Evolutionary conservation across 2,113 vertebrate genomes (phyloP).

Genomic region (Sinocyclocheilus maitianheensis): DNA sequence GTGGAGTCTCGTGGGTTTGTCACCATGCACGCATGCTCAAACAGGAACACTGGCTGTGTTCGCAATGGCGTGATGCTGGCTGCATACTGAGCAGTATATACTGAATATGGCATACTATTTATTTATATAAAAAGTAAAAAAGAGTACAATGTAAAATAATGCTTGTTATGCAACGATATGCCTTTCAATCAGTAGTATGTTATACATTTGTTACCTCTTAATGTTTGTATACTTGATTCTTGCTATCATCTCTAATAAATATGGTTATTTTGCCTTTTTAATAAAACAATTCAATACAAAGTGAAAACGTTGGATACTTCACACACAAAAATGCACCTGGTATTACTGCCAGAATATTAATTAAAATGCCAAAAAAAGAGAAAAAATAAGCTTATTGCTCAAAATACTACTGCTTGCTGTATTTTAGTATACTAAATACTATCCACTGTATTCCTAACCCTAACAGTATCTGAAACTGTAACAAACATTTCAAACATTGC

Average conservation of each 20-base stretch:
- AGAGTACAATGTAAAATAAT: not conserved
- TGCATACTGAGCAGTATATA: not conserved
- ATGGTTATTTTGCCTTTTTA: not conserved
- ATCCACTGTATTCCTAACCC: not conserved
- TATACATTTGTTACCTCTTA: not conserved
- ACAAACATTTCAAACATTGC: too few species aligned
- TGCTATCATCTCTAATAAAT: not conserved
- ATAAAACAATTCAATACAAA: not conserved
- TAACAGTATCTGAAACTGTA: not conserved
- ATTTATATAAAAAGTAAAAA: too few species aligned
- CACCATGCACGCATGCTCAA: conserved; percentile 11
- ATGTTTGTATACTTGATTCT: not conserved
- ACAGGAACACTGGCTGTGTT: not conserved
- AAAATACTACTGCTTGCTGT: too few species aligned
- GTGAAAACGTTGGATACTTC: not conserved
- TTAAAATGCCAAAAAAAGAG: too few species aligned
- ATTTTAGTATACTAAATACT: not conserved
- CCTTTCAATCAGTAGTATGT: not conserved
- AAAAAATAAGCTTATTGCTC: too few species aligned
- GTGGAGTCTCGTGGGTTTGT: conserved; percentile 24
- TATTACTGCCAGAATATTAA: too few species aligned
- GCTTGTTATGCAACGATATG: not conserved
- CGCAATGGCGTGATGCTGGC: not conserved
- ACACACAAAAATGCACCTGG: too few species aligned
- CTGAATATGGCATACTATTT: not conserved